Percentiles rank a stretch among this genome's conserved stretches.
Evolutionary conservation across 35 echinoderm and acorn worm genomes (phyloP).

Genomic region (Heliocidaris tuberculata): DNA sequence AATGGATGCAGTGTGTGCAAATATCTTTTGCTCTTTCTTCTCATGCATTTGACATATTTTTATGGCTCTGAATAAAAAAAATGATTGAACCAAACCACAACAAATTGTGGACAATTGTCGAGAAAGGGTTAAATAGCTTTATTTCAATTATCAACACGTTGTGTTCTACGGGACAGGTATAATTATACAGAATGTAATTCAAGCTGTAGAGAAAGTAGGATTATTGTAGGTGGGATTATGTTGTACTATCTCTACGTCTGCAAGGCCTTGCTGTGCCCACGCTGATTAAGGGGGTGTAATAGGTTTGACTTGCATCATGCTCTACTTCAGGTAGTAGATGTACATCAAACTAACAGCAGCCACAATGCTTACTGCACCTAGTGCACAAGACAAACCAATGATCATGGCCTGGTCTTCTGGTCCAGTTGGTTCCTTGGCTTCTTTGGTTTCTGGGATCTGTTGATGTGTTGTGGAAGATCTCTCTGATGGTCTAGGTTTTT

Average conservation of each 20-base stretch:
- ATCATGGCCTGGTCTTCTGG: background rate
- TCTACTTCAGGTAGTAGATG: background rate
- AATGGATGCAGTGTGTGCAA: too few relatives aligned
- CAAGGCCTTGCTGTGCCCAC: background rate
- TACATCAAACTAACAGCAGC: background rate
- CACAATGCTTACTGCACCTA: background rate
- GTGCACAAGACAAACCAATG: background rate
- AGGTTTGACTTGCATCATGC: background rate
- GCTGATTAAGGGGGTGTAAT: background rate
- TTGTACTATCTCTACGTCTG: background rate
- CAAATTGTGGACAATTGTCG: too few relatives aligned
- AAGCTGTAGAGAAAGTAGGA: background rate
- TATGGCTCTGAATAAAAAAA: too few relatives aligned
- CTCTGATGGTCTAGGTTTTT: background rate
- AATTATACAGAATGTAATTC: background rate
- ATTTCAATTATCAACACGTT: too few relatives aligned
- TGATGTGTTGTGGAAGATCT: background rate
- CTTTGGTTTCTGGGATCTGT: background rate
- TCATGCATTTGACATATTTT: too few relatives aligned
- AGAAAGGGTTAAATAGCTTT: too few relatives aligned
- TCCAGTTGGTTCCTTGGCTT: background rate
- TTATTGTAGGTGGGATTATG: background rate
- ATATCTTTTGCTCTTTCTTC: too few relatives aligned
- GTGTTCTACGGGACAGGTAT: too few relatives aligned
- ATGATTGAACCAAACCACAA: too few relatives aligned